Base-by-base conservation (phyloP, 2,888 invertebrate genomes). In the Cordylochernes scorpioides region DNA sequence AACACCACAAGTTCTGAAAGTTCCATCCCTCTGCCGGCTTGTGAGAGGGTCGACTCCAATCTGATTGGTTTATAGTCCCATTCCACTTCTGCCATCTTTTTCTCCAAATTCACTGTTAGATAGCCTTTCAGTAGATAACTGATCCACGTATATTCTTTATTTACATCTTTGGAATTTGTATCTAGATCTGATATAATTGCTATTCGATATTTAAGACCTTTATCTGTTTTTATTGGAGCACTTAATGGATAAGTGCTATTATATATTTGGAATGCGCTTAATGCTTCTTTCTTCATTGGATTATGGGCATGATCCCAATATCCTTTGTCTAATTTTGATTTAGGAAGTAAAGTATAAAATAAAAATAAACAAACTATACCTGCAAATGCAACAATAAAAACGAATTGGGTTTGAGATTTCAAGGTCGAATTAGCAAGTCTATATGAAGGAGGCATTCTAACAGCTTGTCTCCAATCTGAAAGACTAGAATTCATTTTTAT, bases 21-120 rank as follows among this genome's bases (percentile, higher is more conserved):
- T 50, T 97, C 94, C 88, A 94, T 88, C 3, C 86, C 86, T 43
- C 91, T 61, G 3, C 75, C 86, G 48, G 75, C 80, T 36, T 71
- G 62, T 0, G 75, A 64, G 46, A 74, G 67, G 18, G 65, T 66
- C 1, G 78, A 74, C 12, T 64, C 64, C 5, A 84, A 48, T 30
- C 58, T 49, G 0, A 58, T 49, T 0, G 67, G 61, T n/a, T 65
- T 63, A 3, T 59, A 58, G 39, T 80, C 77, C 78, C 78, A 82
- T 5, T 61, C 58, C 1, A 82, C 57, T 25, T 31, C 25, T 15
- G 41, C 30, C 16, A 16, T 28, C 63, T 59, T 30, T 57, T 64
- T 3, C 51, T 51, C 6, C 58, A 58, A 45, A 65, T 63, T 43
- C 53, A 75, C 71, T 35, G 63, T 68, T 25, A 91, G 55, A 44